Conservation (phyloP, 2,113 vertebrate genomes). For the Vanacampus margaritifer region DNA sequence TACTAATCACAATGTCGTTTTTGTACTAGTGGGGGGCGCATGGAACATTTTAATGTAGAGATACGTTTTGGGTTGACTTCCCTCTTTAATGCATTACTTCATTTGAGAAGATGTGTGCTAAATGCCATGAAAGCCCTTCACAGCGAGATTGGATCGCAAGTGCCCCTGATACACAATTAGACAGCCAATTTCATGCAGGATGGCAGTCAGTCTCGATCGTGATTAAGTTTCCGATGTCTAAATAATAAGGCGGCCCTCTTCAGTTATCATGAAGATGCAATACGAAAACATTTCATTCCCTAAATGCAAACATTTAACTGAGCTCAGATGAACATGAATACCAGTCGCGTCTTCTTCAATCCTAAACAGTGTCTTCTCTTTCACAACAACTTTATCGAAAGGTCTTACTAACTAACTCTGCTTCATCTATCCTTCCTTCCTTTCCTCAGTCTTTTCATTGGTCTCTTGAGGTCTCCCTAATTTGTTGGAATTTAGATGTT, state of each 20-base stretch:
- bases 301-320: constrained; percentile 12
- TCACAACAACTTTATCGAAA: constrained; percentile 16
- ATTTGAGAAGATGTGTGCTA: background rate
- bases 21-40: too few species aligned
- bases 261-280: background rate
- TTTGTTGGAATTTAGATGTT: too few species aligned
- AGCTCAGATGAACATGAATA: background rate
- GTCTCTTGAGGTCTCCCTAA: too few species aligned
- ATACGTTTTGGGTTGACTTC: too few species aligned
- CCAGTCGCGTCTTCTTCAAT: background rate
- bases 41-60: too few species aligned
- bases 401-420: too few species aligned
- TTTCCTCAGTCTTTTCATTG: too few species aligned
- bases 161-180: constrained; percentile 19
- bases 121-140: constrained; percentile 1
- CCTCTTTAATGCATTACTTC: background rate
- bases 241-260: background rate
- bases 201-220: background rate
- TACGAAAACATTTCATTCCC: constrained; percentile 4
- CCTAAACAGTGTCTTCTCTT: constrained; percentile 1
- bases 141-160: constrained; percentile 18
- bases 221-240: background rate
- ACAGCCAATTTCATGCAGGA: constrained; percentile 23
- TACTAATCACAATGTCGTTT: too few species aligned
- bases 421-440: too few species aligned